These are phyloP conservation scores for Eustalomyia histrio DNA, from an alignment of 2,888 invertebrate species.

Conservation along the genomic window DNA sequence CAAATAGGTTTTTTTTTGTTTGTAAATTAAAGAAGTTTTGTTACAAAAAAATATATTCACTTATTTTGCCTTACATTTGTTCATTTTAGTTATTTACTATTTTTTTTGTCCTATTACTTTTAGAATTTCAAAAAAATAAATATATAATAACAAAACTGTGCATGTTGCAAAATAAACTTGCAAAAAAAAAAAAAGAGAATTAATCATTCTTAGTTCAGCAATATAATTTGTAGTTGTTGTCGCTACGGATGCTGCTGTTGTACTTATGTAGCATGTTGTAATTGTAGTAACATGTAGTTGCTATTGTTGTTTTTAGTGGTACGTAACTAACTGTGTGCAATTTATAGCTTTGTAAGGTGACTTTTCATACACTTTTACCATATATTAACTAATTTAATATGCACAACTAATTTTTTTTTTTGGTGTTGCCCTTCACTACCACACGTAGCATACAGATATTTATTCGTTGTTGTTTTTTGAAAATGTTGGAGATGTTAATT, in stretches of 20 bases:
- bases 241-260: constrained; percentile 28
- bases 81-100: not conserved
- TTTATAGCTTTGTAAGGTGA: constrained; percentile 55
- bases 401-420: constrained; percentile 43
- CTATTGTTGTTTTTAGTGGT: constrained; percentile 8
- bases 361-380: constrained; percentile 59
- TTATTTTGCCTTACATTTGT: constrained; percentile 57
- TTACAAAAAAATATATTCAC: constrained; percentile 56
- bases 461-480: not conserved
- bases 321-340: constrained; percentile 42
- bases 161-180: constrained; percentile 35
- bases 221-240: constrained; percentile 26
- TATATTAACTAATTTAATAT: constrained; percentile 61
- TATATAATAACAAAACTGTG: constrained; percentile 3
- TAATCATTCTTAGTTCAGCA: constrained; percentile 24
- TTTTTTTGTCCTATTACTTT: constrained; percentile 22
- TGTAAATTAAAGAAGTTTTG: constrained; percentile 41
- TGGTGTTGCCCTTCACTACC: not conserved
- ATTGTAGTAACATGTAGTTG: not conserved
- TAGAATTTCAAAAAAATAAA: not conserved
- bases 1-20: no score
- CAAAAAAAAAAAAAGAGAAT: constrained; percentile 22
- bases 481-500: constrained; percentile 9
- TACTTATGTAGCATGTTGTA: not conserved
- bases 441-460: not conserved